A percentile compares a stretch with the other conserved stretches of the same genome.
Evolutionary conservation across 2,113 vertebrate genomes (phyloP).

Genomic region (Turnix velox): DNA sequence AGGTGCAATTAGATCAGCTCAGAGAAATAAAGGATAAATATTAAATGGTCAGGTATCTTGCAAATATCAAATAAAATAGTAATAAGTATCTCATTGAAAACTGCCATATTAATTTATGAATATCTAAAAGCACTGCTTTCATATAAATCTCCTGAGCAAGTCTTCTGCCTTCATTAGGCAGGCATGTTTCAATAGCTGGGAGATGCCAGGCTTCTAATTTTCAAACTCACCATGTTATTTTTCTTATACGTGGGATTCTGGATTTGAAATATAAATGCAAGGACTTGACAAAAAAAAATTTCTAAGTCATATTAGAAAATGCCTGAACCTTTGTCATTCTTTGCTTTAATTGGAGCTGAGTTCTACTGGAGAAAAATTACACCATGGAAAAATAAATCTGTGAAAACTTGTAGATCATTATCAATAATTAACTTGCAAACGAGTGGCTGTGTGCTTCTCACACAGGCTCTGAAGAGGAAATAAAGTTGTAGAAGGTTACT

Average conservation of each 20-base stretch:
- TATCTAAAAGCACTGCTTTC: slow-evolving; percentile 38
- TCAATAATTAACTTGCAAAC: slow-evolving; percentile 53
- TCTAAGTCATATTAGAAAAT: slow-evolving; percentile 21
- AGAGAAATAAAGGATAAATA: slow-evolving; percentile 71
- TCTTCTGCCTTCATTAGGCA: slow-evolving; percentile 37
- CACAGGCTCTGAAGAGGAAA: background rate
- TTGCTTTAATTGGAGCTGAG: slow-evolving; percentile 29
- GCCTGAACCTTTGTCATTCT: slow-evolving; percentile 19
- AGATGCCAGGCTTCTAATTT: slow-evolving; percentile 27
- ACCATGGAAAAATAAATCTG: slow-evolving; percentile 60
- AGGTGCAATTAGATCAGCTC: slow-evolving; percentile 75
- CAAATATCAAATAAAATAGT: slow-evolving; percentile 64
- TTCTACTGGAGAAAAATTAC: slow-evolving; percentile 47
- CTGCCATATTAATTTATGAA: slow-evolving; percentile 44
- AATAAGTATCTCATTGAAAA: slow-evolving; percentile 47
- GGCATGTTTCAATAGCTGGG: slow-evolving; percentile 37
- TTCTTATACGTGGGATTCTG: background rate
- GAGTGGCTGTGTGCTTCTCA: slow-evolving; percentile 35
- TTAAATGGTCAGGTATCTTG: slow-evolving; percentile 68
- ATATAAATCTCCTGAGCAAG: slow-evolving; percentile 39
- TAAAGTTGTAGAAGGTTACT: slow-evolving; percentile 56
- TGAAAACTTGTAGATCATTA: slow-evolving; percentile 56
- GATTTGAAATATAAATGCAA: background rate
- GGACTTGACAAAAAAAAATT: background rate
- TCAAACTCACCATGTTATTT: background rate